phyloP scores from a whole-genome alignment of 2,797 vertebrate genomes.

The Pipistrellus pygmaeus region DNA sequence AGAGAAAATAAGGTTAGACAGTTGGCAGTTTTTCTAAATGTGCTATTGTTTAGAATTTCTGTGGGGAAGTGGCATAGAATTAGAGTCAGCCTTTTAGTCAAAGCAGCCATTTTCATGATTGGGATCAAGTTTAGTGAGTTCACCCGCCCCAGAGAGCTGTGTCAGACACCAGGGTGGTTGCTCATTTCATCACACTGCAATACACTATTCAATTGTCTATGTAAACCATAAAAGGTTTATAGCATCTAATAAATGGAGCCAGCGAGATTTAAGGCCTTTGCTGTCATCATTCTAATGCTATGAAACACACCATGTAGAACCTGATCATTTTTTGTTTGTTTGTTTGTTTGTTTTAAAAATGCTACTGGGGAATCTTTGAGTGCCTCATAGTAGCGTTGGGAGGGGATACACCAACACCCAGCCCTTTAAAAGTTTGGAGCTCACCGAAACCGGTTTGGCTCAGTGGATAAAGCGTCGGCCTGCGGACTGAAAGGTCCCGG shows the following conservation, averaged over 20 bases:
- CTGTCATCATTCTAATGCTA: background rate
- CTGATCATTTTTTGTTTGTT: constrained; percentile 66
- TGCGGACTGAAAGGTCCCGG: no score
- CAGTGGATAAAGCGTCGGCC: no score
- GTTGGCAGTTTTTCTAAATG: background rate
- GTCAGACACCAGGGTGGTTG: background rate
- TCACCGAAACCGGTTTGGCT: background rate
- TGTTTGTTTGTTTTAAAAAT: constrained; percentile 68
- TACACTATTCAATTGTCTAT: constrained; percentile 43
- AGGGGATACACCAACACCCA: background rate
- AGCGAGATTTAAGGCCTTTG: constrained; percentile 49
- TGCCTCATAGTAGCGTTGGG: background rate
- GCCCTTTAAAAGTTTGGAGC: background rate
- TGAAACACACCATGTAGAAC: constrained; percentile 47
- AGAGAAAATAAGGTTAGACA: background rate
- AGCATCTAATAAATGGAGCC: constrained; percentile 39
- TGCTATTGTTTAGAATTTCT: background rate
- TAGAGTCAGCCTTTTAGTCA: background rate
- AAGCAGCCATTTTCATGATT: background rate
- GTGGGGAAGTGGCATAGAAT: background rate
- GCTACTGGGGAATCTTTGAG: constrained; percentile 52
- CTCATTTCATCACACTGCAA: constrained; percentile 46
- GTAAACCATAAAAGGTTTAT: constrained; percentile 35
- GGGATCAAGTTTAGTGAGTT: background rate
- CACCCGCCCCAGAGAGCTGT: background rate